Evolutionary conservation across 2,113 vertebrate genomes (phyloP), one percentile per base, ranked within the genome.

Genomic region (Gallinago media): DNA sequence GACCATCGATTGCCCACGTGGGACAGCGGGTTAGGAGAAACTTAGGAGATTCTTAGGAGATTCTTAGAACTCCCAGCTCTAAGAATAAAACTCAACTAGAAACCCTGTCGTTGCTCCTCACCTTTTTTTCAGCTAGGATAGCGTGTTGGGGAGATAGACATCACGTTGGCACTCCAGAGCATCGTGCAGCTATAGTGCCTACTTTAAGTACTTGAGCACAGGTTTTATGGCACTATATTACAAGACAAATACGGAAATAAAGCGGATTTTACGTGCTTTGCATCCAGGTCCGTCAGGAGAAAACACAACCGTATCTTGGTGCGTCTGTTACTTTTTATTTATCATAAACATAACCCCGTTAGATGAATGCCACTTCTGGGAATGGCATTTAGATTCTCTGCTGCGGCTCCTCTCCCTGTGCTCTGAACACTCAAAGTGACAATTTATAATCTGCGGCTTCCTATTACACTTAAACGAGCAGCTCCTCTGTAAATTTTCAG

Each of bases 391-490:
- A 73, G 81, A 58, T 70, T 83, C 31, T 95, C 46, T 92, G 42
- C 76, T 78, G 65, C 75, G 79, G 77, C 63, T 94, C 44, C 44
- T 93, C 40, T 91, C 46, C 42, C 59, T 32, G 12, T 26, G 63
- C 72, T 90, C 54, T 73, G 78, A 88, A 71, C 55, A 12, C 47
- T 80, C 90, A 26, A 72, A 88, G 58, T 85, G 82, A 71, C 88
- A 78, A 67, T 96, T 95, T 86, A 65, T 90, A 78, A 87, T 82
- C 56, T 58, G 44, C 16, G 9, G 22, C 65, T 86, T 89, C 77
- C 52, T 65, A 46, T 82, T 86, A 36, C 56, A 34, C 40, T 87
- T 93, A 56, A 54, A 80, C 29, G 65, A 93, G 66, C 47, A 54
- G 65, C 61, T 92, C 17, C 44, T 63, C 52, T 85, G n/a, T 58